Evolutionary conservation across 2,113 vertebrate species (phyloP), one percentile per base, ranked within the genome.

Genomic region (Morone saxatilis): DNA sequence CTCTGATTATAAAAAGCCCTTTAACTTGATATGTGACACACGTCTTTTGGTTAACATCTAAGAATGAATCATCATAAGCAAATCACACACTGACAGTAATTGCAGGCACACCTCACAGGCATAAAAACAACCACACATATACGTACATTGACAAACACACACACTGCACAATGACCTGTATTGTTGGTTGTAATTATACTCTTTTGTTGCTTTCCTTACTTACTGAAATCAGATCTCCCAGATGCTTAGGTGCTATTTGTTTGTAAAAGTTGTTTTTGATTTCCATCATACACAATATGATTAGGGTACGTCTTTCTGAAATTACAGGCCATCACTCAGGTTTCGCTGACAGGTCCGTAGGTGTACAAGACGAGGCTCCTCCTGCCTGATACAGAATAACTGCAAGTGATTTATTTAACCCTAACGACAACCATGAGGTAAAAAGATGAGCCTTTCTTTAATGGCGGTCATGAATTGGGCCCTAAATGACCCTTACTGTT

Each of bases 21-120:
- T 94, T 80, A 89, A 91, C 81, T 83, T 86, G 86, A 94, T 93
- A 93, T 80, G 75, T 87, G 88, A 89, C 88, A 83, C 90, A 78
- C 74, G 65, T 92, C 85, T 89, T 82, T 86, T 69, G 89, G 93
- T 91, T 86, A 59, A 87, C 90, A 81, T 91, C 85, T 80, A 74
- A 84, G 63, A 86, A 89, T 92, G 80, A 87, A 94, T 94, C 91
- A 93, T 89, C 40, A 16, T 31, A 10, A 74, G 74, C 78, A 86
- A 89, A 89, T 79, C 80, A 75, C 66, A 71, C 59, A 48, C 59
- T 91, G 91, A 82, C 88, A 87, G 84, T 94, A 92, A 93, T 92
- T 94, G 84, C 70, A 77, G 75, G 36, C 69, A 22, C 56, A 59
- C 76, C 69, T 84, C 61, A 47, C 25, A 72, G 81, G 68, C 61